Base-by-base conservation (phyloP, 2,113 vertebrate genomes). In the Aptenodytes forsteri region DNA sequence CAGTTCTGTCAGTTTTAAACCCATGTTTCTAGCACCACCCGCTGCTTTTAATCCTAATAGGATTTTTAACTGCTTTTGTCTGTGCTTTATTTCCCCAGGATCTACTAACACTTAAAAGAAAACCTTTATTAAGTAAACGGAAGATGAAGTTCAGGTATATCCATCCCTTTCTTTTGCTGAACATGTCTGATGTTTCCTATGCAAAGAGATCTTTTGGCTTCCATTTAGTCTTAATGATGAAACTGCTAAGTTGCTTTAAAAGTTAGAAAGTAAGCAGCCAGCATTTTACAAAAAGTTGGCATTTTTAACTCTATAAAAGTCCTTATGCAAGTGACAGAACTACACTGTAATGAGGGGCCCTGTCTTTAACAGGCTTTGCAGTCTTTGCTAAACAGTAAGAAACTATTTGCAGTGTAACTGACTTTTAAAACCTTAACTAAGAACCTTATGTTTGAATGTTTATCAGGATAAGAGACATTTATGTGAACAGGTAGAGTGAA, bases 51-150 rank as follows among this genome's bases (percentile, higher is more conserved):
- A 87, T 89, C 42, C 69, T 87, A 75, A 79, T 47, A 71, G 42
- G 17, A 71, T 67, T 95, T 95, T 54, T 78, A 89, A 91, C 72
- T 71, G 69, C 38, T 96, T 91, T 82, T 95, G 61, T 92, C 13
- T 96, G 77, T 96, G 72, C 87, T 95, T 94, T 91, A 50, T 91
- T 95, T 94, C 78, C 59, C 47, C 36, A 66, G 89, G 65, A 59
- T 82, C 83, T 89, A 50, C 81, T 95, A 89, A 87, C 1, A 0
- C 52, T 93, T 91, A 59, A 89, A 95, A 75, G 87, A 87, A 78
- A 91, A 52, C n/a, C 52, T 71, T 86, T 94, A 23, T 87, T 91
- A 89, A 78, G 49, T 82, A 95, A 92, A 89, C 78, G 69, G 56
- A 91, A 94, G 65, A 55, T 87, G 65, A 42, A 84, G 40, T 89